These are phyloP conservation scores for Microcebus griseorufus DNA, from an alignment of 2,113 vertebrate species.

Conservation along the genomic window DNA sequence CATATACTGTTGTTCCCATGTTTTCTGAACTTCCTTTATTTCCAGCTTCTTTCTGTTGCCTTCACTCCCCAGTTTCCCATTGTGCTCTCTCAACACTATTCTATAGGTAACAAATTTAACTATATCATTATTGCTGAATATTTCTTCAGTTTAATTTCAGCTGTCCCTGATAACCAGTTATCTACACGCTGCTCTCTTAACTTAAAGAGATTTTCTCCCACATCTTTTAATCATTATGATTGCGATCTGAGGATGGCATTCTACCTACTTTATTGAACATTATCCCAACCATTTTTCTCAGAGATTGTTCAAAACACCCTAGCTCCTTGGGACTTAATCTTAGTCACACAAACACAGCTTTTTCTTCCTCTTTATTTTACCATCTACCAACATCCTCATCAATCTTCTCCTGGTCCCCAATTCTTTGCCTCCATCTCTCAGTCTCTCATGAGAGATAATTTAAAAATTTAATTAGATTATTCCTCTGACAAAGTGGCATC, in stretches of 20 bases:
- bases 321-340: neutral
- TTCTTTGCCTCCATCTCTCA: neutral
- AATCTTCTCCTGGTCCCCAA: neutral
- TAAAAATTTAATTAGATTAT: neutral
- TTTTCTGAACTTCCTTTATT: neutral
- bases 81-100: neutral
- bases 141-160: neutral
- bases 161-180: neutral
- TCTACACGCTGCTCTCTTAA: neutral
- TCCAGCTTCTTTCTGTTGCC: neutral
- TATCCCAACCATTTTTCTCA: no score
- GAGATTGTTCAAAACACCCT: neutral
- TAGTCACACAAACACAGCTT: neutral
- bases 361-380: neutral
- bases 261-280: neutral
- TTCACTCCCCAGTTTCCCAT: neutral
- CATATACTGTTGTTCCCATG: neutral
- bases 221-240: neutral
- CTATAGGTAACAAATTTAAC: neutral
- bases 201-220: neutral
- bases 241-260: neutral
- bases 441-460: neutral
- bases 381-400: neutral
- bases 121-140: neutral
- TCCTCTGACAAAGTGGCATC: neutral